phyloP scores from a whole-genome alignment of 2,113 vertebrate genomes.

The Monarcha castaneiventris region DNA sequence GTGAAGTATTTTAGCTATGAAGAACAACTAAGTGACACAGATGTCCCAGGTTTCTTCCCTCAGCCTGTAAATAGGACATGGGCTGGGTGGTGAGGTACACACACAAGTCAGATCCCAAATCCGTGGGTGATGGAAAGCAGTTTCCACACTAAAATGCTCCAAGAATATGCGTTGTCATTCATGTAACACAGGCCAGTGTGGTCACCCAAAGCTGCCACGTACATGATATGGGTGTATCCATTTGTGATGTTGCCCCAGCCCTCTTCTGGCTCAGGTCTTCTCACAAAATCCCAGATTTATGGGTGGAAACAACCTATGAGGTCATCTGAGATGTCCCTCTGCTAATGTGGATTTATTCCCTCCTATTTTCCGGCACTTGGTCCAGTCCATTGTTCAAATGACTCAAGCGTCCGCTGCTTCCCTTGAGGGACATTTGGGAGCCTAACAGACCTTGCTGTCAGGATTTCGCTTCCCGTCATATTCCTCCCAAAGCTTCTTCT shows the following conservation, averaged over 20 bases:
- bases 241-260: not conserved
- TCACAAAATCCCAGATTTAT: not conserved
- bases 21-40: not conserved
- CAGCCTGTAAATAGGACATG: not conserved
- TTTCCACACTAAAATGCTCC: not conserved
- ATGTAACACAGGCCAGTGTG: not conserved
- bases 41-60: not conserved
- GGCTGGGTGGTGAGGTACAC: not conserved
- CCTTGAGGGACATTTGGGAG: constrained; percentile 15
- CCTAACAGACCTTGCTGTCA: constrained; percentile 7
- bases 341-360: constrained; percentile 38
- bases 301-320: constrained; percentile 31
- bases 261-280: not conserved
- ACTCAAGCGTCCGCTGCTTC: not conserved
- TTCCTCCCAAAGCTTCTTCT: constrained; percentile 25
- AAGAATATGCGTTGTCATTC: not conserved
- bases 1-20: not conserved
- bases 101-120: not conserved
- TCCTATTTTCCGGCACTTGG: constrained; percentile 29
- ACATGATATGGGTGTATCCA: not conserved
- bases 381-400: constrained; percentile 41
- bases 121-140: not conserved
- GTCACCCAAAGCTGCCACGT: not conserved
- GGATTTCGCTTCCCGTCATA: not conserved
- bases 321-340: not conserved